Conservation (phyloP, 2,113 vertebrate species). For the Sakesphorus luctuosus region DNA sequence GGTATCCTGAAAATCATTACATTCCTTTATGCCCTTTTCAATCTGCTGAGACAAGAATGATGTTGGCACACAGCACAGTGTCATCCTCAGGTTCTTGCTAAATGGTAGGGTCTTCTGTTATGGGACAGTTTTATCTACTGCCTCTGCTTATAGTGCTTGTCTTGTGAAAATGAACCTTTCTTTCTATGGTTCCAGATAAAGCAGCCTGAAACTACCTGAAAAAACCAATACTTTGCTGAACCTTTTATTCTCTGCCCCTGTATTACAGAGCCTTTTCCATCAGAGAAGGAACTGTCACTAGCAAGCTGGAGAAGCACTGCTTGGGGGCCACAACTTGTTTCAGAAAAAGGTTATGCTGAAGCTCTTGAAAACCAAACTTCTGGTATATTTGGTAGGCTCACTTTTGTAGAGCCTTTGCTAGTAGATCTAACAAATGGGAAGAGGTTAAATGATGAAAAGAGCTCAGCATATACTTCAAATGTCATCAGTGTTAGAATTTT, state of each 20-base stretch:
- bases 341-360: neutral
- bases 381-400: neutral
- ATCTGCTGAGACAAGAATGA: conserved; percentile 52
- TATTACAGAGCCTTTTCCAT: conserved; percentile 22
- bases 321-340: neutral
- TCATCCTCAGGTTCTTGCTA: neutral
- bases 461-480: conserved; percentile 9
- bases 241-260: conserved; percentile 33
- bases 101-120: conserved; percentile 31
- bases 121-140: conserved; percentile 49
- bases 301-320: neutral
- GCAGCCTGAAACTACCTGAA: neutral
- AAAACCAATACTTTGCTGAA: neutral
- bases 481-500: neutral
- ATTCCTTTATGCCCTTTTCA: conserved; percentile 61
- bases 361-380: conserved; percentile 5
- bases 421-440: neutral
- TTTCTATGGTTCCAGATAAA: neutral
- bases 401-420: neutral
- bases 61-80: neutral
- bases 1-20: conserved; percentile 34
- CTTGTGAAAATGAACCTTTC: neutral
- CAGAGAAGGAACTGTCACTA: neutral
- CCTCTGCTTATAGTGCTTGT: neutral
- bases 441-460: conserved; percentile 14